A percentile compares a stretch with the other conserved stretches of the same genome.
These are phyloP conservation scores for Oostethus manadensis DNA, from an alignment of 2,113 vertebrate species.

Conservation along the genomic window DNA sequence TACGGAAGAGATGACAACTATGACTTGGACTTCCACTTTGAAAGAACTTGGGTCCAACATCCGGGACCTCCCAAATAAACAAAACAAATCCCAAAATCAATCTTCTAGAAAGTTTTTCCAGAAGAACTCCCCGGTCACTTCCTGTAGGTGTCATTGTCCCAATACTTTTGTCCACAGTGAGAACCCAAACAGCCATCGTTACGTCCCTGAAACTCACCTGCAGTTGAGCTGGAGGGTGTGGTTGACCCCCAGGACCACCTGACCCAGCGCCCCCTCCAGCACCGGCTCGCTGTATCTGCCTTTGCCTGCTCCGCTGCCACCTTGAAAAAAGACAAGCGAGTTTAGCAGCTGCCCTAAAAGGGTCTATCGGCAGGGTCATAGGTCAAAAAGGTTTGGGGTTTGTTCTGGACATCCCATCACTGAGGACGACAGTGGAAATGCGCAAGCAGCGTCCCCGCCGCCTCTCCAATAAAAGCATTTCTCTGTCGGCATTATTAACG, in stretches of 20 bases:
- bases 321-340: not conserved
- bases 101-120: no score
- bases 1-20: no score
- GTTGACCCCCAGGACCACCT: slow-evolving; percentile 79
- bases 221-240: slow-evolving; percentile 83
- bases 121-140: no score
- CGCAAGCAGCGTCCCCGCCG: slow-evolving; percentile 56
- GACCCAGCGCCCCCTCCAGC: slow-evolving; percentile 76
- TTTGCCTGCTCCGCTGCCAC: slow-evolving; percentile 62
- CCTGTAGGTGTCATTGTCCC: no score
- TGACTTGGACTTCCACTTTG: no score
- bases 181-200: not conserved
- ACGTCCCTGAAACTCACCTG: slow-evolving; percentile 77
- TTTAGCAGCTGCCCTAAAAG: not conserved
- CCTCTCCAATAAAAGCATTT: slow-evolving; percentile 49
- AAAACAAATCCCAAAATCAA: no score
- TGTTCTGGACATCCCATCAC: slow-evolving; percentile 8
- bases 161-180: no score
- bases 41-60: no score
- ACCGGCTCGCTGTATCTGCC: slow-evolving; percentile 79
- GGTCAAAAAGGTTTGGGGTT: slow-evolving; percentile 1
- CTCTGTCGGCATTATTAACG: slow-evolving; percentile 57
- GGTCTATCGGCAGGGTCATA: not conserved
- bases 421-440: slow-evolving; percentile 56
- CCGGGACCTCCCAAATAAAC: no score